phyloP scores from a whole-genome alignment of 1,140 invertebrate species.

The Pantala flavescens region DNA sequence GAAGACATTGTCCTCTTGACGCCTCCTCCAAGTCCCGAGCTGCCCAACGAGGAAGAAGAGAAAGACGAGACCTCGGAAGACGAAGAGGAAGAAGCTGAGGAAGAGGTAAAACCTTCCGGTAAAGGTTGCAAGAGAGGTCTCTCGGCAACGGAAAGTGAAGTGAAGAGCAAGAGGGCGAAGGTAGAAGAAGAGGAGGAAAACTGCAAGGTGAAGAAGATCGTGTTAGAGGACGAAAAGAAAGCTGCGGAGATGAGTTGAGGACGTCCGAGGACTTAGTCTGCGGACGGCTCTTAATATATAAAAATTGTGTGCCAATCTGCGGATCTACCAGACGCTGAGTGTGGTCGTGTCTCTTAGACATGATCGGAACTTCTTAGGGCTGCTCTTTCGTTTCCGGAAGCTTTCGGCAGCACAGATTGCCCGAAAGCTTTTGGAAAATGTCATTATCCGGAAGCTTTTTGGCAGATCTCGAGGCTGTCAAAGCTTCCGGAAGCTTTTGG shows the following conservation, averaged over 20 bases:
- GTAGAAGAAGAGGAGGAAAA: background rate
- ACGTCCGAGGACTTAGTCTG: too few species aligned
- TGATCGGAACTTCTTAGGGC: too few species aligned
- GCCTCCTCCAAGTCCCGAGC: background rate
- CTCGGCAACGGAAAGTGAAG: background rate
- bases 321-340: too few species aligned
- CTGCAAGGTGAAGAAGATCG: background rate
- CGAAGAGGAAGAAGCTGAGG: background rate
- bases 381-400: too few species aligned
- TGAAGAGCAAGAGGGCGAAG: background rate
- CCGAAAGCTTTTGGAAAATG: too few species aligned
- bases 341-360: too few species aligned
- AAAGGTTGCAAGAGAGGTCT: background rate
- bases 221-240: background rate
- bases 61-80: background rate
- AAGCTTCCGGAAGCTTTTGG: too few species aligned
- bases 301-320: too few species aligned
- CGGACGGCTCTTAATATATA: too few species aligned
- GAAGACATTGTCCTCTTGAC: background rate
- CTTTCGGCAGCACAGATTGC: too few species aligned
- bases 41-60: background rate
- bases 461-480: too few species aligned
- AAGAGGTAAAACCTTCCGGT: background rate
- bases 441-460: too few species aligned
- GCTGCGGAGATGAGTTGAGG: background rate